Percentiles rank a stretch among this genome's conserved stretches.
Evolutionary conservation across 2,797 vertebrate genomes (phyloP).

Genomic region (Sebastiscus albofasciatus): DNA sequence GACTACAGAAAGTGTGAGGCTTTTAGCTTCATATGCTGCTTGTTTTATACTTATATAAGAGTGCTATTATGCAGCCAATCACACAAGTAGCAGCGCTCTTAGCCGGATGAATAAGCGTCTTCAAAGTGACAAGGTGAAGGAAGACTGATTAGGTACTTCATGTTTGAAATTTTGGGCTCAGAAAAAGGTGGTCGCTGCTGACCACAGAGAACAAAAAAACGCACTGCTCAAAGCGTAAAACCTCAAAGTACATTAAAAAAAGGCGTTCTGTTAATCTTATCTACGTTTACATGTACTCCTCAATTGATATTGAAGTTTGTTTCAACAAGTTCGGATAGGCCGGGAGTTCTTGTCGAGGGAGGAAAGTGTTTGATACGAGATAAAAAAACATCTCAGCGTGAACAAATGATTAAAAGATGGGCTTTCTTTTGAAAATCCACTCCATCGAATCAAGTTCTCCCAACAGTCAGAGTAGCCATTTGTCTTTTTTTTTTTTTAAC

Average conservation of each 20-base stretch:
- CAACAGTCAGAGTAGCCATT: not conserved
- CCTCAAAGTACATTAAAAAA: conserved; percentile 8
- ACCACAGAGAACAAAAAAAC: conserved; percentile 42
- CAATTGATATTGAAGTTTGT: not conserved
- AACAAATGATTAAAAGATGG: conserved; percentile 11
- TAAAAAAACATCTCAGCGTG: conserved; percentile 6
- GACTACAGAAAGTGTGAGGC: not conserved
- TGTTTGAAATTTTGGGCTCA: not conserved
- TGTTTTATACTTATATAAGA: not conserved
- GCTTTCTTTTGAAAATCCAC: not conserved
- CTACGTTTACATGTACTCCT: not conserved
- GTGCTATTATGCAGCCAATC: not conserved
- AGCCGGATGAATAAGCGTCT: not conserved
- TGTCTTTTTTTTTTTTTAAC: not conserved
- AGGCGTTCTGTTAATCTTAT: conserved; percentile 7
- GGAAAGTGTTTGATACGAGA: conserved; percentile 6
- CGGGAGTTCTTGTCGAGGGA: not conserved
- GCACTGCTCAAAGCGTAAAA: not conserved
- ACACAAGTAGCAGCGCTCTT: not conserved
- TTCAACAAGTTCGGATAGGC: not conserved
- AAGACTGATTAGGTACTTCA: not conserved
- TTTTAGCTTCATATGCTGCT: not conserved
- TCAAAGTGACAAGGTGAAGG: conserved; percentile 14
- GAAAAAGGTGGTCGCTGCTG: not conserved
- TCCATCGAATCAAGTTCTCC: not conserved